Evolutionary conservation across 2,888 invertebrate species (phyloP).

Genomic region (Nephrotoma flavescens): DNA sequence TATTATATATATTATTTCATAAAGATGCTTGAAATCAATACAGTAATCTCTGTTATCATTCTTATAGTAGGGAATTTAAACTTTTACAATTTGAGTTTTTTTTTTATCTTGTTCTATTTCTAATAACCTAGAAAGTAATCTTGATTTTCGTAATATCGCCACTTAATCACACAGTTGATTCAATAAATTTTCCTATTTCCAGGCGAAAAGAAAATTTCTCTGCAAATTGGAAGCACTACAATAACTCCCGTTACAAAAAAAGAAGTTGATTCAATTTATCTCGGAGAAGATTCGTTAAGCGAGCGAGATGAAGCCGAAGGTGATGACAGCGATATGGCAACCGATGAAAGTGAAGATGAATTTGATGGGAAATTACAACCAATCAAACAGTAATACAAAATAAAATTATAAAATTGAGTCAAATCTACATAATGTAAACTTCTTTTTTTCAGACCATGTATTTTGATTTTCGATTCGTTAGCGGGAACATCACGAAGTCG

Average conservation of each 20-base stretch:
- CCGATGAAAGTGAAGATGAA: conserved; percentile 30
- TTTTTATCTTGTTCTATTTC: conserved; percentile 31
- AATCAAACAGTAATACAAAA: conserved; percentile 11
- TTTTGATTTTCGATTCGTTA: conserved; percentile 90
- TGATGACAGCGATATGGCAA: conserved; percentile 56
- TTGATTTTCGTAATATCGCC: no score
- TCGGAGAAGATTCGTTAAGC: conserved; percentile 54
- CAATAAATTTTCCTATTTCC: conserved; percentile 14
- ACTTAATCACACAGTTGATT: conserved; percentile 1
- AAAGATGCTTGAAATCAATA: not conserved
- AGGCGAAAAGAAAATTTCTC: conserved; percentile 36
- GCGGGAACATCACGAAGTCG: conserved; percentile 61
- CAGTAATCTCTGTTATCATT: no score
- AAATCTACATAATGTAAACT: not conserved
- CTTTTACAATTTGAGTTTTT: no score
- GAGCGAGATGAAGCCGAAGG: conserved; percentile 67
- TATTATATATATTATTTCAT: not conserved
- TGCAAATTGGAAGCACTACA: conserved; percentile 55
- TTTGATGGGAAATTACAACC: conserved; percentile 17
- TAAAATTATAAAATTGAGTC: conserved; percentile 5
- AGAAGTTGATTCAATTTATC: conserved; percentile 44
- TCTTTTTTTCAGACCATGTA: conserved; percentile 45
- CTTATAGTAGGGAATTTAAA: no score
- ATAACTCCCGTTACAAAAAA: conserved; percentile 36
- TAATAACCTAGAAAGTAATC: no score